Conservation (phyloP, 1,140 invertebrate species). For the Drosophila takahashii region DNA sequence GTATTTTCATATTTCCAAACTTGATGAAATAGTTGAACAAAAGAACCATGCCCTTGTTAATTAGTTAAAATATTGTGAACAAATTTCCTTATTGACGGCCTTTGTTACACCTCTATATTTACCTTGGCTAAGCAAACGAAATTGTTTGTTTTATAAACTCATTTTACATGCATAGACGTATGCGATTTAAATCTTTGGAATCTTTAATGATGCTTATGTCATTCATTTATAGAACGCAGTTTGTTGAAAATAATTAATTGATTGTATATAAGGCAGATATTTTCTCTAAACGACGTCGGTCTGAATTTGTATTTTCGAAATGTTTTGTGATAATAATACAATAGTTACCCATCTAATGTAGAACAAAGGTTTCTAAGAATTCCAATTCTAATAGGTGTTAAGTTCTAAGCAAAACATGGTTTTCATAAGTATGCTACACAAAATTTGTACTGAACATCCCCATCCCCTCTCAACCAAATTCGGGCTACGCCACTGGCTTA, state of each 20-base stretch:
- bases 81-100: neutral
- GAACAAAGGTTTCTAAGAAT: too few relatives aligned
- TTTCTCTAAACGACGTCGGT: too few relatives aligned
- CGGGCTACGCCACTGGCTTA: too few relatives aligned
- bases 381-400: too few relatives aligned
- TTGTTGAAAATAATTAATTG: neutral
- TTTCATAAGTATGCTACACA: too few relatives aligned
- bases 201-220: slow-evolving; percentile 1
- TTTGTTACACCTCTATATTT: slow-evolving; percentile 17
- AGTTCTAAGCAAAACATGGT: too few relatives aligned
- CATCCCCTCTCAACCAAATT: too few relatives aligned
- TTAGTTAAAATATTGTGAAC: neutral
- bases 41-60: slow-evolving; percentile 1
- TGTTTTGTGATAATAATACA: too few relatives aligned
- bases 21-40: slow-evolving; percentile 10
- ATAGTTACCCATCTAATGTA: too few relatives aligned
- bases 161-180: slow-evolving; percentile 2
- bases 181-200: neutral
- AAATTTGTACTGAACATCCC: too few relatives aligned
- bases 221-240: neutral
- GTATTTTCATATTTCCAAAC: neutral
- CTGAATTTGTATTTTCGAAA: too few relatives aligned
- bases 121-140: neutral
- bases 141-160: slow-evolving; percentile 13
- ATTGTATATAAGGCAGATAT: neutral